Percentiles rank a stretch among this genome's conserved stretches.
Evolutionary conservation across 2,888 invertebrate species (phyloP).

Genomic region (Latrodectus hesperus): DNA sequence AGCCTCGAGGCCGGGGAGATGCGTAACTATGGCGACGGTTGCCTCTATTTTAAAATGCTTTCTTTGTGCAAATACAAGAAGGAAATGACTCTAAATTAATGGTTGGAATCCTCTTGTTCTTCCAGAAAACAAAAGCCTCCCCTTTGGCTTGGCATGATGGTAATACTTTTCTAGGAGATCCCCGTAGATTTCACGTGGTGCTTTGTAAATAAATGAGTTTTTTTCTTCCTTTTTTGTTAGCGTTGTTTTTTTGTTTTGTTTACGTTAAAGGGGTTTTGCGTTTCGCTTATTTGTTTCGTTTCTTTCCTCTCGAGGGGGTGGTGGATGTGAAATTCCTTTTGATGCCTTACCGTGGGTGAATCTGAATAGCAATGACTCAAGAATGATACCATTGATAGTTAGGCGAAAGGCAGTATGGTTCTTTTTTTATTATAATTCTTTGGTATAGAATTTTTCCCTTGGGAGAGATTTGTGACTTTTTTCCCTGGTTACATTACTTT

Average conservation of each 20-base stretch:
- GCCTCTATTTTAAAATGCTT: conserved; percentile 65
- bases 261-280: conserved; percentile 19
- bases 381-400: conserved; percentile 48
- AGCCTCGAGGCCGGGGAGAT: conserved; percentile 29
- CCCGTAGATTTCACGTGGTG: conserved; percentile 38
- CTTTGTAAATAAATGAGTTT: conserved; percentile 69
- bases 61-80: conserved; percentile 66
- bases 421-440: neutral
- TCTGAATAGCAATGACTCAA: conserved; percentile 34
- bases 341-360: conserved; percentile 7
- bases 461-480: conserved; percentile 3
- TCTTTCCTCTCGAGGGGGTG: conserved; percentile 5
- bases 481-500: neutral
- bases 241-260: conserved; percentile 9
- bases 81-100: conserved; percentile 69
- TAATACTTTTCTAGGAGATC: conserved; percentile 58
- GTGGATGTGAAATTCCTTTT: conserved; percentile 21
- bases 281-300: conserved; percentile 48
- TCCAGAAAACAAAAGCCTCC: conserved; percentile 55
- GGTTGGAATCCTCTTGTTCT: conserved; percentile 56
- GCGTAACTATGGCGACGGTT: conserved; percentile 55
- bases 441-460: neutral
- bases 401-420: conserved; percentile 1
- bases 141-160: conserved; percentile 51
- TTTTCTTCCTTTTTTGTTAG: conserved; percentile 19